Evolutionary conservation across 1,140 invertebrate genomes (phyloP).

Genomic region (Sycobia sp.): DNA sequence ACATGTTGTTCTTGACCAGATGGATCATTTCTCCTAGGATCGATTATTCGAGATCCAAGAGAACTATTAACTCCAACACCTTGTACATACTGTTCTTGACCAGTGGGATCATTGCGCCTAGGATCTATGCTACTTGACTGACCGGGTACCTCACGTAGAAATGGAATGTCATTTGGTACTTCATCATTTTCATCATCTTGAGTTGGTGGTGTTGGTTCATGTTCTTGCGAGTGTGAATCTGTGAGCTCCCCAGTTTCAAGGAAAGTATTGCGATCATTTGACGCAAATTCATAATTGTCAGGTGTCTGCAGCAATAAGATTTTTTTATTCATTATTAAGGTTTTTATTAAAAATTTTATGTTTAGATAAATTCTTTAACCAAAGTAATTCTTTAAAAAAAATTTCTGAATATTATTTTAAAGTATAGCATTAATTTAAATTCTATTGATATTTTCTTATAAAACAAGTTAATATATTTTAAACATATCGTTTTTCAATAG

Average conservation of each 20-base stretch:
- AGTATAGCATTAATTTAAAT: too few species aligned
- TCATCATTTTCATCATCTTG: conserved; percentile 61
- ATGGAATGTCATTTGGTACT: conserved; percentile 59
- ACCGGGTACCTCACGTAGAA: conserved; percentile 56
- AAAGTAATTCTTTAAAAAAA: not conserved
- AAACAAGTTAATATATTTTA: too few species aligned
- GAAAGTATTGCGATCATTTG: conserved; percentile 59
- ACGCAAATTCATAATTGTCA: conserved; percentile 59
- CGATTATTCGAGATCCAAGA: conserved; percentile 35
- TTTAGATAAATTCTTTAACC: conserved; percentile 2
- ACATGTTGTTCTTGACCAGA: conserved; percentile 53
- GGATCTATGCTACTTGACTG: conserved; percentile 57
- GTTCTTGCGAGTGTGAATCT: conserved; percentile 54
- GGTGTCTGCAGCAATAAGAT: conserved; percentile 35
- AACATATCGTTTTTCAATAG: too few species aligned
- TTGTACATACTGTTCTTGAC: conserved; percentile 55
- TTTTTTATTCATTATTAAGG: not conserved
- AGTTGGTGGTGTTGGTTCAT: conserved; percentile 49
- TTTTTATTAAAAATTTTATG: conserved; percentile 4
- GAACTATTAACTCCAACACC: conserved; percentile 17
- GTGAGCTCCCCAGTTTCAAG: conserved; percentile 59
- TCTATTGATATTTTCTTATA: too few species aligned
- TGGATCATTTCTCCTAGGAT: conserved; percentile 55
- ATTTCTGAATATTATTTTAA: not conserved
- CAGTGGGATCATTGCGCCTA: conserved; percentile 56